A percentile compares a stretch with the other conserved stretches of the same genome.
Evolutionary conservation across 2,888 invertebrate genomes (phyloP).

Genomic region (Amphiduros pacificus): DNA sequence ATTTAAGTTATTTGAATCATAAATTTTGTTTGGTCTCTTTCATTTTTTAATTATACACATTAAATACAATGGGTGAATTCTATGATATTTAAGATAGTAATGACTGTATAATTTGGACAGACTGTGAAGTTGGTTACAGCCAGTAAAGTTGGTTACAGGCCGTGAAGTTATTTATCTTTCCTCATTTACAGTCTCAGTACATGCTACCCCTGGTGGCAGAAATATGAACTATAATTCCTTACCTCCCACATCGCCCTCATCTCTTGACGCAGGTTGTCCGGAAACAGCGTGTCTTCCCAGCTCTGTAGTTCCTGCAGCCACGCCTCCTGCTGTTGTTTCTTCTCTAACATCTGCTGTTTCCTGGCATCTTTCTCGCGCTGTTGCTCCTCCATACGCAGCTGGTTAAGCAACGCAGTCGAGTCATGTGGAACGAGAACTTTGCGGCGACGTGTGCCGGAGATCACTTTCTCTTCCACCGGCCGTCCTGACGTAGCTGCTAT

Average conservation of each 20-base stretch:
- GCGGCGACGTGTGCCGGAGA: constrained; percentile 30
- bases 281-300: constrained; percentile 63
- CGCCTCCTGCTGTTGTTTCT: constrained; percentile 59
- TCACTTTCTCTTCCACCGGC: constrained; percentile 23
- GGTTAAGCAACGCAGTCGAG: constrained; percentile 52
- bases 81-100: too few species aligned
- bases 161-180: too few species aligned
- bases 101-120: too few species aligned
- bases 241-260: constrained; percentile 68
- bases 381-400: constrained; percentile 55
- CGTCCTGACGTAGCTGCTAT: constrained; percentile 47
- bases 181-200: too few species aligned
- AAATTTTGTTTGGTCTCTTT: too few species aligned
- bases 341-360: constrained; percentile 48
- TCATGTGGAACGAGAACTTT: constrained; percentile 44
- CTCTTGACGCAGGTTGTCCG: constrained; percentile 55
- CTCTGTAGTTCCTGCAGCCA: constrained; percentile 57
- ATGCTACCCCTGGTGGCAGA: too few species aligned
- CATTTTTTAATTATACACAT: too few species aligned
- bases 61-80: too few species aligned
- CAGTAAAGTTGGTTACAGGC: too few species aligned
- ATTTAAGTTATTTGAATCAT: too few species aligned
- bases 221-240: too few species aligned
- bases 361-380: constrained; percentile 51
- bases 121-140: too few species aligned